Percentiles rank a stretch among this genome's conserved stretches.
Evolutionary conservation across 2,888 invertebrate species (phyloP).

Genomic region (Sclerodermus sp.): DNA sequence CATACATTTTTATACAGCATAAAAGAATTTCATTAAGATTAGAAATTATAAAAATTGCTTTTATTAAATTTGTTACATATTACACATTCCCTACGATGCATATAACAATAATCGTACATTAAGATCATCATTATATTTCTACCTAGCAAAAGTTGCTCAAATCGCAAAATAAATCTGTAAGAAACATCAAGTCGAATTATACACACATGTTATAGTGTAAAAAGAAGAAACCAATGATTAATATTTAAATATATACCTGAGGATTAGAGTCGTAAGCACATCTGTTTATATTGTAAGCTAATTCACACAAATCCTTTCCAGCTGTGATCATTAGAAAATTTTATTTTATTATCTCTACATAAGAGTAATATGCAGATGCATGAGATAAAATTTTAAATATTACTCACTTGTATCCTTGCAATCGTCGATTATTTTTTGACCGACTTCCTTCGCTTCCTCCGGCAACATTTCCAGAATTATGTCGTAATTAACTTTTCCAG

Average conservation of each 20-base stretch:
- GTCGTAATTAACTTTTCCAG: constrained; percentile 23
- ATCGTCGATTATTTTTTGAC: constrained; percentile 20
- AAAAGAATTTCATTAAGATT: background rate
- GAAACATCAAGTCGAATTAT: constrained; percentile 2
- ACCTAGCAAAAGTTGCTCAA: constrained; percentile 9
- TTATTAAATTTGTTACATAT: background rate
- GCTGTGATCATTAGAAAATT: constrained; percentile 26
- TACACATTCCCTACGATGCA: too few species aligned
- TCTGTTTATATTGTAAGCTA: constrained; percentile 36
- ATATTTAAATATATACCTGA: constrained; percentile 33
- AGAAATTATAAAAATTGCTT: background rate
- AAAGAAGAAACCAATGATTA: constrained; percentile 1
- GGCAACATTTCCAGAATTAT: constrained; percentile 25
- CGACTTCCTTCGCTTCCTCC: constrained; percentile 15
- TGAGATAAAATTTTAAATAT: background rate
- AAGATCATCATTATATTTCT: background rate
- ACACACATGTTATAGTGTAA: background rate
- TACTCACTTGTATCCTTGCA: constrained; percentile 28
- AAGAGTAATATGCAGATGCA: too few species aligned
- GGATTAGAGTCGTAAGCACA: constrained; percentile 44
- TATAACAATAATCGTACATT: background rate
- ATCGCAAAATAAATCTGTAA: constrained; percentile 30
- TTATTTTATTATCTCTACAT: background rate
- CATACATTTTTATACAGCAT: constrained; percentile 1
- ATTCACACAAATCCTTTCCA: constrained; percentile 39